Evolutionary conservation across 2,113 vertebrate genomes (phyloP), one percentile per base, ranked within the genome.

Genomic region (Candoia aspera): DNA sequence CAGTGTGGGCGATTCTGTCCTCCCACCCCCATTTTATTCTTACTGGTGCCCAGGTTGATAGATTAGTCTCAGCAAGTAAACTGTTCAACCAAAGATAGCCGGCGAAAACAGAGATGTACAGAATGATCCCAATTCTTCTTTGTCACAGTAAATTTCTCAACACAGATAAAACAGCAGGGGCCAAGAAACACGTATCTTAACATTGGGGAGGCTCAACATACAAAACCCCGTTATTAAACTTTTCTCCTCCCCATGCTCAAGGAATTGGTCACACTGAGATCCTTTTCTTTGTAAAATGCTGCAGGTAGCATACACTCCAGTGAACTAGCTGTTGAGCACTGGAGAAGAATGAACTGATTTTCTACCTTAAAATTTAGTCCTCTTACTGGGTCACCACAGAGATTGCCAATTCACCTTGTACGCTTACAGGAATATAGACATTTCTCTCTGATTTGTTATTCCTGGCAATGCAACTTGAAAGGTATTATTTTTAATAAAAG

Each of bases 381-480:
- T 98, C 98, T 98, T 96, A 91, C 98, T 98, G 97, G 57, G 98
- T 98, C 98, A 97, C 97, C 96, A 97, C 92, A 96, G 97, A 98
- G 98, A 98, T 98, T 96, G 95, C 96, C 97, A 98, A 97, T 98
- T 98, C 97, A 98, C 97, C 98, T 98, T 98, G 97, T 98, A 98
- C 98, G 97, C 98, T 99, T 98, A 98, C 95, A 98, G 95, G 96
- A 98, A 98, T 97, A 98, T 97, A 97, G 98, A 98, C 98, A 98
- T 97, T 93, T 97, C 97, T 97, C 96, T 98, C 98, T 98, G 97
- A 98, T 97, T 98, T 98, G 97, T 98, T 98, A 97, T 98, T 98
- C 97, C 98, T 98, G 98, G 98, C 98, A 98, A 98, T 98, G 98
- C 98, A 98, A 99, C 98, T 98, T 98, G 98, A 98, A 99, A 99